Base-by-base conservation (phyloP, 2,888 invertebrate species). In the Drosophila falleni region DNA sequence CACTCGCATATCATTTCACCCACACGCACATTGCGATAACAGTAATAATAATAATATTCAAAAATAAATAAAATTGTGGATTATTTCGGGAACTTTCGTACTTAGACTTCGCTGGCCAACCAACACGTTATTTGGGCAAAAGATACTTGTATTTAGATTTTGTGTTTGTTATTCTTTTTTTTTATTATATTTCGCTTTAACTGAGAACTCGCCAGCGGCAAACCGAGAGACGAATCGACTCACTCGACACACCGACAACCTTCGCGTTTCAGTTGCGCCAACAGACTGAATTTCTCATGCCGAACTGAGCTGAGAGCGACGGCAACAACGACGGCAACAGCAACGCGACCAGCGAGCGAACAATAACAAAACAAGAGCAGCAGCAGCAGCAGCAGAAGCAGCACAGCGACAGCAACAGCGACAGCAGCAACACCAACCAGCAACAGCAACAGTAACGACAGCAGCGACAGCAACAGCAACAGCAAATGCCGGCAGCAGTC, bases 251-350 rank as follows among this genome's bases (percentile, higher is more conserved):
- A 82, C 80, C 81, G 71, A 81, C 73, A 76, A 81, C 82, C 81
- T 78, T 77, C 80, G 74, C 87, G 78, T 66, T 89, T 82, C 80
- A 87, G 79, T 72, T 75, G 73, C 84, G 81, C 64, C 82, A 86
- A 81, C 89, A 80, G 80, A 90, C 90, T 91, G 80, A 64, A 37
- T 66, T 76, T 23, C 39, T 19, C 19, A 31, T 41, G 54, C 54
- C 53, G 41, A 41, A 50, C 63, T 15, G 33, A 49, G 62, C 58
- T 26, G 42, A 49, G 69, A 73, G 78, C 66, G 73, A 29, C 59
- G 59, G 10, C 39, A 58, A 3, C 23, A 23, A 4, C 23, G 23
- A 23, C 4, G 23, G 23, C 23, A 23, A 23, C 23, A 63, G 62
- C 73, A 65, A 5, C 29, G 19, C 19, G 19, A 19, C 1, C 19